These are phyloP conservation scores for Cerastis rubricosa DNA, from an alignment of 2,888 invertebrate genomes.

Conservation along the genomic window DNA sequence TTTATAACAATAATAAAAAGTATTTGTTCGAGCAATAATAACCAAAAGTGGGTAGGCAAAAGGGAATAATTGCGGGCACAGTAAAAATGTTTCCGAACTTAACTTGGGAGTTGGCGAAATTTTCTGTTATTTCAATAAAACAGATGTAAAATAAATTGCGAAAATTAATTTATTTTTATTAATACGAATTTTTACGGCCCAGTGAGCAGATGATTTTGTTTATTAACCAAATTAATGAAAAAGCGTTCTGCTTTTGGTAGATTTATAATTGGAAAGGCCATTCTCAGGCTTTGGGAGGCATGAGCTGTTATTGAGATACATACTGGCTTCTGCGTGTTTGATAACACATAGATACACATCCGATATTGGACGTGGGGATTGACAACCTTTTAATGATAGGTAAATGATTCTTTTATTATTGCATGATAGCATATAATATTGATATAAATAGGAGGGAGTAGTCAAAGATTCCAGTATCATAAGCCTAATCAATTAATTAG, in stretches of 20 bases:
- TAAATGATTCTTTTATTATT: neutral
- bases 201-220: constrained; percentile 32
- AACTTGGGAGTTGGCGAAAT: constrained; percentile 22
- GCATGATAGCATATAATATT: neutral
- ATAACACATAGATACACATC: neutral
- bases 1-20: constrained; percentile 36
- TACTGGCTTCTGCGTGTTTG: neutral
- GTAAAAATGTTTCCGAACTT: constrained; percentile 29
- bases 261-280: neutral
- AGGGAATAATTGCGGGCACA: constrained; percentile 28
- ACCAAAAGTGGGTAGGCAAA: constrained; percentile 27
- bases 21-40: constrained; percentile 23
- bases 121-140: constrained; percentile 37
- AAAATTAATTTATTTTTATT: constrained; percentile 44
- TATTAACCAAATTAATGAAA: constrained; percentile 20
- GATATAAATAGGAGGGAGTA: neutral
- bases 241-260: neutral
- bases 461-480: neutral
- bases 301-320: too few species aligned
- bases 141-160: constrained; percentile 45
- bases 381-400: too few species aligned
- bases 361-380: neutral
- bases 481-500: neutral
- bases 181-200: constrained; percentile 29
- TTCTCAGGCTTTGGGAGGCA: neutral